phyloP scores from a whole-genome alignment of 1,140 invertebrate genomes.

The Dufourea novaeangliae region DNA sequence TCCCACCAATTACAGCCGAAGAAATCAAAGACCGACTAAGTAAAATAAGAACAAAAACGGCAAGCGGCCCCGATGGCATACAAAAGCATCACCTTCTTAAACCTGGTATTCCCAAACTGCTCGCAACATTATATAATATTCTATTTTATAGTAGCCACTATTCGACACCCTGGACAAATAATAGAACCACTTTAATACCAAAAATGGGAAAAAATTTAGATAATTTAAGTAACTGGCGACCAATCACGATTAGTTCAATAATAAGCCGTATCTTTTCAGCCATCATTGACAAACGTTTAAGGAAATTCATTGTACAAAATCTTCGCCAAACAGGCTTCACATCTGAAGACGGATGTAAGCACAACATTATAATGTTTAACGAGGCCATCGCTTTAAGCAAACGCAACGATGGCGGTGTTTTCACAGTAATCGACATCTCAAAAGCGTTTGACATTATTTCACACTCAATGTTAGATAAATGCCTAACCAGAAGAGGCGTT shows the following conservation, averaged over 20 bases:
- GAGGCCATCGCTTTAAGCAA: neutral
- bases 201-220: neutral
- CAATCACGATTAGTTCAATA: slow-evolving; percentile 1
- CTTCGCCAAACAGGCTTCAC: slow-evolving; percentile 9
- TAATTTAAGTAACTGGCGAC: neutral
- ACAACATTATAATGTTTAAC: neutral
- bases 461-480: neutral
- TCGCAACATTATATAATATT: slow-evolving; percentile 4
- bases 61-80: neutral
- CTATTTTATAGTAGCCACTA: neutral
- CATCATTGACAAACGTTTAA: neutral
- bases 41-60: neutral
- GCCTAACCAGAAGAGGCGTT: neutral
- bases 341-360: neutral
- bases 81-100: neutral
- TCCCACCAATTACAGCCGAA: neutral
- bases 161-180: neutral
- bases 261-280: neutral
- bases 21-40: neutral
- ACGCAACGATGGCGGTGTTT: neutral
- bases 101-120: neutral
- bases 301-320: neutral
- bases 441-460: slow-evolving; percentile 18
- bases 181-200: slow-evolving; percentile 11
- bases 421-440: neutral